These are phyloP conservation scores for Macaria liturata DNA, from an alignment of 2,888 invertebrate species.

Conservation along the genomic window DNA sequence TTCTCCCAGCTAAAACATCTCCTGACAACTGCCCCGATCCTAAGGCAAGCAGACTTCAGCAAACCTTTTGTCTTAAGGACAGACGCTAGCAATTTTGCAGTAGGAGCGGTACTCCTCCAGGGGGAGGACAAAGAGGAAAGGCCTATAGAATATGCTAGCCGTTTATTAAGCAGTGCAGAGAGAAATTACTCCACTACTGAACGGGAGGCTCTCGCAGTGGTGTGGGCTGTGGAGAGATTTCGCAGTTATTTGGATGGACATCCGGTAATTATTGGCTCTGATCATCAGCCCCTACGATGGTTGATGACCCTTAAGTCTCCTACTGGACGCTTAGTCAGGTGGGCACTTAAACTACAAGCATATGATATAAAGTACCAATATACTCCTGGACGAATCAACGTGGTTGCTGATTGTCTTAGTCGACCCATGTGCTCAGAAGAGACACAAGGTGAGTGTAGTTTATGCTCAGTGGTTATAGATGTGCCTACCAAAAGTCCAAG, in stretches of 20 bases:
- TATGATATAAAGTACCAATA: constrained; percentile 7
- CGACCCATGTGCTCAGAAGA: constrained; percentile 1
- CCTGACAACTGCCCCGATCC: constrained; percentile 33
- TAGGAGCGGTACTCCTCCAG: constrained; percentile 39
- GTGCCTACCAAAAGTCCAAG: neutral
- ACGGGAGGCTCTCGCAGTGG: neutral
- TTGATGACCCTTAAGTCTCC: neutral
- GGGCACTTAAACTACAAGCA: neutral
- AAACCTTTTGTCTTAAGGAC: constrained; percentile 36
- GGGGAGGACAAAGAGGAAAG: constrained; percentile 37
- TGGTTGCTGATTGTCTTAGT: constrained; percentile 3
- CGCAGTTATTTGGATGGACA: constrained; percentile 6
- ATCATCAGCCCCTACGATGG: constrained; percentile 4
- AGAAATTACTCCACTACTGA: constrained; percentile 6
- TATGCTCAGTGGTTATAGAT: neutral
- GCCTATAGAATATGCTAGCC: constrained; percentile 38
- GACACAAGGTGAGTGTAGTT: neutral
- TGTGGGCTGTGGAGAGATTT: constrained; percentile 1
- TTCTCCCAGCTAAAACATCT: constrained; percentile 33
- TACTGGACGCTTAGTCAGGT: constrained; percentile 1
- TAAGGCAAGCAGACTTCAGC: constrained; percentile 27
- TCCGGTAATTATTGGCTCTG: constrained; percentile 2
- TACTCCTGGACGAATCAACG: constrained; percentile 8
- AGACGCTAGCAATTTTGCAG: constrained; percentile 42
- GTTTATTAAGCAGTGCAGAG: constrained; percentile 13